A percentile compares a stretch with the other conserved stretches of the same genome.
Conservation (phyloP, 2,113 vertebrate genomes). For the Lanius collurio region DNA sequence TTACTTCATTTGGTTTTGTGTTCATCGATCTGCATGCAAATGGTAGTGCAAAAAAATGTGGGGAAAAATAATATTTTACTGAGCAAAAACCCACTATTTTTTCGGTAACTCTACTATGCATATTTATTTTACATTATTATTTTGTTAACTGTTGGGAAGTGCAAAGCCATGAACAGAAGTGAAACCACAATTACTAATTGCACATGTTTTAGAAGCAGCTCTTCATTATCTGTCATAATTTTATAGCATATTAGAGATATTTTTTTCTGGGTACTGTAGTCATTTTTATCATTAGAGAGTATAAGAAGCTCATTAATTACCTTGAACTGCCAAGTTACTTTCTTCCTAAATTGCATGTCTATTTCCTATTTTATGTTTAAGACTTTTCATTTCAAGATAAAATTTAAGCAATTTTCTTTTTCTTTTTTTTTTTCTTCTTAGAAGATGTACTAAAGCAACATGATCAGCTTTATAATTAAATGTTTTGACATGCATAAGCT, state of each 20-base stretch:
- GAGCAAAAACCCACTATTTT: not conserved
- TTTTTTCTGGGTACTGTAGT: conserved; percentile 10
- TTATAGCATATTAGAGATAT: conserved; percentile 40
- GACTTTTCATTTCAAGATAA: conserved; percentile 62
- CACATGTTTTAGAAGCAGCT: conserved; percentile 34
- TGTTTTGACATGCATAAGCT: conserved; percentile 58
- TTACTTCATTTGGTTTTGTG: not conserved
- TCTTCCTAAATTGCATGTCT: conserved; percentile 52
- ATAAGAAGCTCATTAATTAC: conserved; percentile 65
- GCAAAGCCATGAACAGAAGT: conserved; percentile 15
- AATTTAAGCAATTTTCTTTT: not conserved
- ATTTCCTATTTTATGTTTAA: conserved; percentile 43
- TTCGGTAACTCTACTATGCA: not conserved
- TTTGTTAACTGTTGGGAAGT: not conserved
- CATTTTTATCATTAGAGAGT: conserved; percentile 55
- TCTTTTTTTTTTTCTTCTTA: not conserved
- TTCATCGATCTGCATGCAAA: not conserved
- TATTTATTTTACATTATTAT: conserved; percentile 30
- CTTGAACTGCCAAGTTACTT: conserved; percentile 66
- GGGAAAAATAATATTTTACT: not conserved
- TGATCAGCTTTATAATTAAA: conserved; percentile 67
- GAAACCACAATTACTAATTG: conserved; percentile 51
- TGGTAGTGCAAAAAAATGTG: not conserved
- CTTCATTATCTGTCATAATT: conserved; percentile 66
- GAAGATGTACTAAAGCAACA: conserved; percentile 53